These are phyloP conservation scores for Aplochiton taeniatus DNA, from an alignment of 2,797 vertebrate species.

Conservation along the genomic window DNA sequence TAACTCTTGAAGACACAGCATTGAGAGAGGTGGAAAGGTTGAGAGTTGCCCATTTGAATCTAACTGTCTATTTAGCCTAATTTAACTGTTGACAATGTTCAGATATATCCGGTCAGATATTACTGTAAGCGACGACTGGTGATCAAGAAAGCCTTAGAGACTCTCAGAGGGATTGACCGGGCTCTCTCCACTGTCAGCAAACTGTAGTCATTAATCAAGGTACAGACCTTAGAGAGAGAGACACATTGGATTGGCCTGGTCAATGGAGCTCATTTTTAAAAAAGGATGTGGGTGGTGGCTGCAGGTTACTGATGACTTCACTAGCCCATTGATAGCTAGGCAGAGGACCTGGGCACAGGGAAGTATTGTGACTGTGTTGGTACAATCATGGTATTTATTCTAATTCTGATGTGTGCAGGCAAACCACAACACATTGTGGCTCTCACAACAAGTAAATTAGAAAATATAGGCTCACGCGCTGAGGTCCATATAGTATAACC, in stretches of 20 bases:
- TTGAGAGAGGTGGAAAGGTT: background rate
- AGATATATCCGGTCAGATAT: too few species aligned
- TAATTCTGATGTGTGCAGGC: too few species aligned
- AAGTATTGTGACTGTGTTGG: background rate
- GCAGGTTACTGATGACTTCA: constrained; percentile 12
- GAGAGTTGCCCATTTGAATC: background rate
- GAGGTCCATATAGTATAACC: too few species aligned
- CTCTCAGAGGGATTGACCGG: constrained; percentile 33
- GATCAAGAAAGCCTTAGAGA: constrained; percentile 1
- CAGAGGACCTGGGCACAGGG: background rate
- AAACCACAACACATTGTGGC: too few species aligned
- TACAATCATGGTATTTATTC: too few species aligned
- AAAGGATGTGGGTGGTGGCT: background rate
- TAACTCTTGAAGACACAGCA: constrained; percentile 31
- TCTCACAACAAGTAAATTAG: too few species aligned
- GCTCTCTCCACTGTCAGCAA: constrained; percentile 41
- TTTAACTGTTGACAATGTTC: too few species aligned
- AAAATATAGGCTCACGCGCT: too few species aligned
- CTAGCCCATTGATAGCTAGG: background rate
- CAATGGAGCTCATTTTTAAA: constrained; percentile 41
- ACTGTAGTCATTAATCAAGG: constrained; percentile 41
- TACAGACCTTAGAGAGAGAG: constrained; percentile 11
- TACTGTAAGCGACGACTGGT: background rate
- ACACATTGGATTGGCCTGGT: constrained; percentile 31
- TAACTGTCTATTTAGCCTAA: too few species aligned